Evolutionary conservation across 2,113 vertebrate genomes (phyloP).

Genomic region (Asarcornis scutulata): DNA sequence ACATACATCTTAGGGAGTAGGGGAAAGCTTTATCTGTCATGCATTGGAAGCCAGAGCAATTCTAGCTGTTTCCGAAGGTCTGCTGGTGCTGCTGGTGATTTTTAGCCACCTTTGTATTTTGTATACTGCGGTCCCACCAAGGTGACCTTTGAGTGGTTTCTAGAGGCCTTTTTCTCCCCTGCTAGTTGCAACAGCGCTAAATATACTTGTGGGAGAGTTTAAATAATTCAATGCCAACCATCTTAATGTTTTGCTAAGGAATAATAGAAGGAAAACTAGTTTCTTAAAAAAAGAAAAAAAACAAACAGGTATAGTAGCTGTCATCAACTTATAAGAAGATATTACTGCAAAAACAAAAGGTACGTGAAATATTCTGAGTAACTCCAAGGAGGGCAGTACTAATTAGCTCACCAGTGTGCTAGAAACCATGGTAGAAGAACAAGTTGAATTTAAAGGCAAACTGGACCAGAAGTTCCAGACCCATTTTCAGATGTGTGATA

Average conservation of each 20-base stretch:
- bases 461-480: background rate
- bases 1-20: background rate
- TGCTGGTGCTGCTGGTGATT: slow-evolving; percentile 7
- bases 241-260: slow-evolving; percentile 48
- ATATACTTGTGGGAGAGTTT: slow-evolving; percentile 53
- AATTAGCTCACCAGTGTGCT: background rate
- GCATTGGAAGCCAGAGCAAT: background rate
- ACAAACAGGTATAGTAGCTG: slow-evolving; percentile 15
- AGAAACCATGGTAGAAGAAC: background rate
- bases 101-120: slow-evolving; percentile 9
- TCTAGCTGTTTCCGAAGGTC: background rate
- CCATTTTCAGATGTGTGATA: background rate
- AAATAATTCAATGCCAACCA: slow-evolving; percentile 66
- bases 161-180: slow-evolving; percentile 59
- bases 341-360: background rate
- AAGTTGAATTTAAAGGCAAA: background rate
- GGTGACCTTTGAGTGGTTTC: slow-evolving; percentile 25
- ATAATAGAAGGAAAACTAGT: slow-evolving; percentile 40
- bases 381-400: background rate
- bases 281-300: slow-evolving; percentile 52
- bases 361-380: background rate
- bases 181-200: slow-evolving; percentile 39
- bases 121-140: slow-evolving; percentile 38
- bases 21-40: background rate
- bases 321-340: background rate